phyloP scores from a whole-genome alignment of 2,113 vertebrate genomes.

The Ceratotherium simum region DNA sequence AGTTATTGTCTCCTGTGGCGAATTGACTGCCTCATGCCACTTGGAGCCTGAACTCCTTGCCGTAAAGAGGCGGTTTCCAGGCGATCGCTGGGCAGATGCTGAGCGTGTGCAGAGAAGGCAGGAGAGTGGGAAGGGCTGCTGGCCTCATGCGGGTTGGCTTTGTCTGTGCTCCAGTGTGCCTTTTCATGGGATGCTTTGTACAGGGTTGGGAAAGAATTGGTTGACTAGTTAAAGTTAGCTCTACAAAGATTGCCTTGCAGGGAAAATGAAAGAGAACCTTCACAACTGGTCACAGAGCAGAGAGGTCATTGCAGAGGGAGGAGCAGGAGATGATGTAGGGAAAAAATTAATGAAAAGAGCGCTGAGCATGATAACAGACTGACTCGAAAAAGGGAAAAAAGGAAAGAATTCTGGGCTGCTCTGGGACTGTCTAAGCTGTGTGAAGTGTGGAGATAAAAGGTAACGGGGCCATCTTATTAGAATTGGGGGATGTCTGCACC shows the following conservation, averaged over 20 bases:
- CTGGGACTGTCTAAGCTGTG: neutral
- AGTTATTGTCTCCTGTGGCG: neutral
- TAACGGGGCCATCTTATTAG: neutral
- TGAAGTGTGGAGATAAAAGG: conserved; percentile 66
- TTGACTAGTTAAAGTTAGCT: conserved; percentile 44
- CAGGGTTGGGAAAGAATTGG: conserved; percentile 43
- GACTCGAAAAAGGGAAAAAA: conserved; percentile 31
- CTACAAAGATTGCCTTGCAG: conserved; percentile 51
- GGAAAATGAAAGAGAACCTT: conserved; percentile 69
- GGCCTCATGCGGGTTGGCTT: neutral
- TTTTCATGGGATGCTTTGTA: conserved; percentile 38
- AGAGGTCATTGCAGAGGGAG: conserved; percentile 69
- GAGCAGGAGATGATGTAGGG: conserved; percentile 59
- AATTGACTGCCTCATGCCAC: neutral
- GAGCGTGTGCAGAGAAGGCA: neutral
- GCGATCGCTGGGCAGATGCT: neutral
- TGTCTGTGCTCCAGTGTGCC: neutral
- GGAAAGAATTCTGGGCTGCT: conserved; percentile 40
- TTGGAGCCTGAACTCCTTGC: neutral
- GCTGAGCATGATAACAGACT: conserved; percentile 49
- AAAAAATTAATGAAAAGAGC: conserved; percentile 64
- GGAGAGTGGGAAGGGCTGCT: neutral
- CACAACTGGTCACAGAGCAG: conserved; percentile 26
- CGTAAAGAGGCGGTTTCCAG: neutral
- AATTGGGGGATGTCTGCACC: conserved; percentile 1